Evolutionary conservation across 2,888 invertebrate genomes (phyloP).

Genomic region (Carcina quercana): DNA sequence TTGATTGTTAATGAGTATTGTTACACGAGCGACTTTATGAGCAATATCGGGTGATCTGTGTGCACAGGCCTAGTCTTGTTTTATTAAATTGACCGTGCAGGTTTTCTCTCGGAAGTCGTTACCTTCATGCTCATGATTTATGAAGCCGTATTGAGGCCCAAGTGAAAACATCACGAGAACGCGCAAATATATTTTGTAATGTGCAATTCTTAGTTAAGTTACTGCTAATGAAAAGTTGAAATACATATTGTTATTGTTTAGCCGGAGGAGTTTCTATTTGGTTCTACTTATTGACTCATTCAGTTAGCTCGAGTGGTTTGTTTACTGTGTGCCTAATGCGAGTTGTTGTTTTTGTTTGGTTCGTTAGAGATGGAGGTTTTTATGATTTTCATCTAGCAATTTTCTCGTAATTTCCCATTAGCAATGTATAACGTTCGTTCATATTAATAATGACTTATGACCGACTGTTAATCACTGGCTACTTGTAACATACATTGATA

Average conservation of each 20-base stretch:
- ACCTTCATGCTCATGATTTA: slow-evolving; percentile 11
- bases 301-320: slow-evolving; percentile 11
- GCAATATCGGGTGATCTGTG: slow-evolving; percentile 19
- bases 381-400: too few relatives aligned
- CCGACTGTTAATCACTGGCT: too few relatives aligned
- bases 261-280: slow-evolving; percentile 35
- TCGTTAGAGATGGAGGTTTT: too few relatives aligned
- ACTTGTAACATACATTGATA: too few relatives aligned
- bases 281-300: slow-evolving; percentile 32
- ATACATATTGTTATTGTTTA: slow-evolving; percentile 44
- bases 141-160: background rate
- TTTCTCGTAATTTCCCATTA: too few relatives aligned
- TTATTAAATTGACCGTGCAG: slow-evolving; percentile 27
- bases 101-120: slow-evolving; percentile 22
- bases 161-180: slow-evolving; percentile 28
- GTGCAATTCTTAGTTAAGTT: slow-evolving; percentile 43
- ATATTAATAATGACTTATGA: too few relatives aligned
- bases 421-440: too few relatives aligned
- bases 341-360: too few relatives aligned
- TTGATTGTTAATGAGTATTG: slow-evolving; percentile 51
- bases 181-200: slow-evolving; percentile 32
- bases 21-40: slow-evolving; percentile 33
- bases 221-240: slow-evolving; percentile 60
- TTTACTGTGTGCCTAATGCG: slow-evolving; percentile 10
- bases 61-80: slow-evolving; percentile 1